These are phyloP conservation scores for Sclerodermus sp. DNA, from an alignment of 2,888 invertebrate genomes.

Conservation along the genomic window DNA sequence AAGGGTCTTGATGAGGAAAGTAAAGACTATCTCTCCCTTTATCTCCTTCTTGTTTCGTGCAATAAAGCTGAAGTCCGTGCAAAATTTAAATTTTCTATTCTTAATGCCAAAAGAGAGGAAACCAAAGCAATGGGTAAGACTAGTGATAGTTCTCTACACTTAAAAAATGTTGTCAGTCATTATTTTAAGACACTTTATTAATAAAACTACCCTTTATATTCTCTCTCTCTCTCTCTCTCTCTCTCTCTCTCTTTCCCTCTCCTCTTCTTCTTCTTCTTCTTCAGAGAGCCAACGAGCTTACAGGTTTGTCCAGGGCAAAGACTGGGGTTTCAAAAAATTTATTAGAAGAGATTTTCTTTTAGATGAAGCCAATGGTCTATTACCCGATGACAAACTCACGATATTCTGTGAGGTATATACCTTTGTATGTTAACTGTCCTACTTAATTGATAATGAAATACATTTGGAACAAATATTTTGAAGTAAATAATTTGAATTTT, in stretches of 20 bases:
- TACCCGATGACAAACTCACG: constrained; percentile 98
- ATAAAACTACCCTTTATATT: too few relatives aligned
- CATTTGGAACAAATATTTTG: too few relatives aligned
- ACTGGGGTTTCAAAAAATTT: constrained; percentile 99
- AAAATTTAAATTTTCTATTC: constrained; percentile 99
- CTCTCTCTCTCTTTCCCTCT: too few relatives aligned
- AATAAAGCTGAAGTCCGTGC: constrained; percentile 99
- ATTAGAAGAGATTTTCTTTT: constrained; percentile 97
- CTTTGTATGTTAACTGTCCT: constrained; percentile 42
- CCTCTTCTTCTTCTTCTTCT: constrained; percentile 31
- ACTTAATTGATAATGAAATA: constrained; percentile 17
- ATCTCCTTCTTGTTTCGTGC: constrained; percentile 98
- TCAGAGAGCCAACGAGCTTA: constrained; percentile 87
- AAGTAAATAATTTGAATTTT: not conserved
- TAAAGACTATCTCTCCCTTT: constrained; percentile 99
- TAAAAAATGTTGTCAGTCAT: not conserved
- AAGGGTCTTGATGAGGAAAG: constrained; percentile 99
- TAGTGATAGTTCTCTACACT: not conserved
- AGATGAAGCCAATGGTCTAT: constrained; percentile 97
- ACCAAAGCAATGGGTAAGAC: constrained; percentile 97
- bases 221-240: too few relatives aligned
- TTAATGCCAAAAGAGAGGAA: constrained; percentile 99
- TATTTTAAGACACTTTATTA: not conserved
- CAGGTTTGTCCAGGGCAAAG: constrained; percentile 99
- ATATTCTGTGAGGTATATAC: constrained; percentile 93